Evolutionary conservation across 2,797 vertebrate species (phyloP), one percentile per base, ranked within the genome.

Genomic region (Mastacembelus armatus): DNA sequence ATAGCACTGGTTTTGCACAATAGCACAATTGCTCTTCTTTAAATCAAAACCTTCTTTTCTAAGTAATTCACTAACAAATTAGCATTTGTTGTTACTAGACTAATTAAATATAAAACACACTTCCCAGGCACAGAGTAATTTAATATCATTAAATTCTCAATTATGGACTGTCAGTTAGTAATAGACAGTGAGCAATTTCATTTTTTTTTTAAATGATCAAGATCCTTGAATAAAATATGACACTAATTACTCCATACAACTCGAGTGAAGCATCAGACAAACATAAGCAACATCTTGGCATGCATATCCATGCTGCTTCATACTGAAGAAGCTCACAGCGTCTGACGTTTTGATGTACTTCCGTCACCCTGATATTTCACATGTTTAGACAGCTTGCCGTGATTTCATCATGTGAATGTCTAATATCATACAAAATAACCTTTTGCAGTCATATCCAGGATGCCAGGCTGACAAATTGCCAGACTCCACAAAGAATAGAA

Each of bases 41-140:
- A 33, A 63, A 26, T 16, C 16, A 32, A 58, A 58, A 45, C 26
- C 16, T 1, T 40, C 42, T 29, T 2, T 7, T 40, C 7, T 9
- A 18, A 52, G 14, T 59, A 22, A 32, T 16, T 43, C 19, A 43
- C 16, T 26, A 11, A 45, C 27, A 64, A 26, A 42, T 43, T 19
- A 12, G 19, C 16, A 15, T 48, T 56, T 56, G 19, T 62, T 67
- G 18, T 47, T 40, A 24, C 10, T 36, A 7, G 22, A 62, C 7
- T 21, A 39, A 44, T 44, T 43, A 60, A 54, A 56, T 21, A 49
- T 12, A 43, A 57, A 59, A 56, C 10, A 19, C 40, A 57, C 38
- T 50, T 18, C 45, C n/a, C n/a, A n/a, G n/a, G n/a, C n/a, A n/a
- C n/a, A n/a, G n/a, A 56, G 62, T 64, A 62, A 80, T 77, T 76